Percentiles rank a stretch among this genome's conserved stretches.
Conservation (phyloP, 2,113 vertebrate species). For the Muscicapa adusta region DNA sequence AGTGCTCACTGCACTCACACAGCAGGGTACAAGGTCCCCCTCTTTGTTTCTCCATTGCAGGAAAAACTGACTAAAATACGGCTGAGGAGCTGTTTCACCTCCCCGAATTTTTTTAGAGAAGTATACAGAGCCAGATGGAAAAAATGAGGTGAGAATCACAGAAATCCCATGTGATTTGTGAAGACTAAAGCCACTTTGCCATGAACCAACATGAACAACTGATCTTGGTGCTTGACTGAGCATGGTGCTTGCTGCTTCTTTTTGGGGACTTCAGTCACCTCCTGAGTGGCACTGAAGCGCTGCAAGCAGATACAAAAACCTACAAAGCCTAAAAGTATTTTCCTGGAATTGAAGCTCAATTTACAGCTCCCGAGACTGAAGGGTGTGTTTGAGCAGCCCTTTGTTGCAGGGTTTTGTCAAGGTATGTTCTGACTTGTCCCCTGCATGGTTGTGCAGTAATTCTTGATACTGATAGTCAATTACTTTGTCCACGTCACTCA, state of each 20-base stretch:
- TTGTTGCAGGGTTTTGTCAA: conserved; percentile 29
- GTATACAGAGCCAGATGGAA: not conserved
- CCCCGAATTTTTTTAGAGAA: not conserved
- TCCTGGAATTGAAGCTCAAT: not conserved
- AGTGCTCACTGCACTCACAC: conserved; percentile 43
- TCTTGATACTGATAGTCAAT: conserved; percentile 48
- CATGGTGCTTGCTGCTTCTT: not conserved
- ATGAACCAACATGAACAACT: not conserved
- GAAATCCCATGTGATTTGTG: not conserved
- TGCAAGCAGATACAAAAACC: not conserved
- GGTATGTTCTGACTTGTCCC: conserved; percentile 57
- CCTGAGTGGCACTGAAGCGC: not conserved
- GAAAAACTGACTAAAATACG: not conserved
- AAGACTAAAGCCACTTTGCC: not conserved
- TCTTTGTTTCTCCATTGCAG: not conserved
- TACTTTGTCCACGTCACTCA: conserved; percentile 32
- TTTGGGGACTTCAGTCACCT: conserved; percentile 4
- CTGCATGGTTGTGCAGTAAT: conserved; percentile 7
- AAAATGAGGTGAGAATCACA: not conserved
- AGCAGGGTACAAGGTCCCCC: not conserved
- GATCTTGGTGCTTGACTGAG: not conserved
- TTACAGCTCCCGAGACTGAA: conserved; percentile 22
- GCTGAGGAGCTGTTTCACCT: not conserved
- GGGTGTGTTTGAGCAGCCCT: conserved; percentile 30
- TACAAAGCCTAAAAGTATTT: conserved; percentile 8